Evolutionary conservation across 2,888 invertebrate genomes (phyloP).

Genomic region (Latrodectus hesperus): DNA sequence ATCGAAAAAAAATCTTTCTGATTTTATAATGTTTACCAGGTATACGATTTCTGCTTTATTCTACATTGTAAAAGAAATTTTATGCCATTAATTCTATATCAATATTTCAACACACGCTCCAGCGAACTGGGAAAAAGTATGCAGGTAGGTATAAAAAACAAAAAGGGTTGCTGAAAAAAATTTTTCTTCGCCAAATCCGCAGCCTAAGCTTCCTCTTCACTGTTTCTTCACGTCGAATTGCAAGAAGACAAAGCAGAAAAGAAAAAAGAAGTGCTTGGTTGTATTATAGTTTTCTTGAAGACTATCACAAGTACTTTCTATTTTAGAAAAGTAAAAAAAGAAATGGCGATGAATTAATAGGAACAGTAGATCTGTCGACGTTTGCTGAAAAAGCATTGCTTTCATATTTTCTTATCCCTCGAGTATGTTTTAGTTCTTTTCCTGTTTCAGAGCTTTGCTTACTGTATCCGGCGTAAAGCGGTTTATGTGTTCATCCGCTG

Average conservation of each 20-base stretch:
- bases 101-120: conserved; percentile 26
- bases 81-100: conserved; percentile 6
- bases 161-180: not conserved
- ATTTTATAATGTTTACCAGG: no score
- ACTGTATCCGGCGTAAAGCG: conserved; percentile 21
- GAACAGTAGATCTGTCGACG: not conserved
- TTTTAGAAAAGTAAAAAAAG: not conserved
- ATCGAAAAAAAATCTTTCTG: no score
- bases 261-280: conserved; percentile 4
- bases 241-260: not conserved
- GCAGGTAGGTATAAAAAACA: not conserved
- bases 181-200: conserved; percentile 1
- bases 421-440: not conserved
- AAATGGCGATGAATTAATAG: not conserved
- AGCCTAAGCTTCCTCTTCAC: conserved; percentile 10
- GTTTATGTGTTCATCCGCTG: conserved; percentile 42
- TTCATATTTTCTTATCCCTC: not conserved
- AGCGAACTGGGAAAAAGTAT: not conserved
- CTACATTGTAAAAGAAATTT: no score
- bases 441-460: not conserved
- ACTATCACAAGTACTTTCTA: not conserved
- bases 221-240: conserved; percentile 17
- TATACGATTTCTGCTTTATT: no score
- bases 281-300: not conserved
- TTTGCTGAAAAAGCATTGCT: not conserved